Evolutionary conservation across 1,140 invertebrate genomes (phyloP), one percentile per base, ranked within the genome.

Genomic region (Drosophila sucinea): DNA sequence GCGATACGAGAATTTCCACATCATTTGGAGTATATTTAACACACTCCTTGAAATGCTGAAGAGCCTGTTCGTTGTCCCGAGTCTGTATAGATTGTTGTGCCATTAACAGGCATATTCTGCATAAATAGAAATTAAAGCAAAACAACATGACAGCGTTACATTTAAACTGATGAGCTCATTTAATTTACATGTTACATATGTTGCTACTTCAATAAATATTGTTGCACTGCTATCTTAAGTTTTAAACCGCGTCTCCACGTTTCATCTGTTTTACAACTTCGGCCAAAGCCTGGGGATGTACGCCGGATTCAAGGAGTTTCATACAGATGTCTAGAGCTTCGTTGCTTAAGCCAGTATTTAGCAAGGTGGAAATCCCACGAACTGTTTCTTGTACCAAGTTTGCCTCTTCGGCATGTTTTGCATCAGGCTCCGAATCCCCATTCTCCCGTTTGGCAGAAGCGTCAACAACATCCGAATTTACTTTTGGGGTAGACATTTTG

Each of bases 21-120:
- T 98, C 96, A 71, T 95, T 94, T 3, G 98, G 96, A 60, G 95
- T 95, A 81, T 96, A 95, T 68, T 95, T 94, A 29, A 99, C 92
- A 3, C 97, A 97, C 92, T 99, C 97, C 81, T 98, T 96, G 83
- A 98, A 98, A 81, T 94, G 94, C 55, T 94, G 93, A 58, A 97
- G 95, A 4, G 97, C 96, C 85, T 95, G 93, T 54, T 96, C 95
- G 79, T 87, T 91, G 65, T 92, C 91, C 57, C 92, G 90, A 27
- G 91, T 68, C 32, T 77, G 73, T 4, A 92, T 73, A 8, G 90
- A 89, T 66, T 93, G 83, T 70, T 93, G 92, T 4, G 92, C 92
- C 67, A 93, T 76, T 71, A 92, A 82, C 6, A 92, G 70, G 40
- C 90, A 92, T 67, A 93, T 92, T 57, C 85, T 89, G 70, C 1